These are phyloP conservation scores for Tetrapedia diversipes DNA, from an alignment of 2,888 invertebrate genomes.

Conservation along the genomic window DNA sequence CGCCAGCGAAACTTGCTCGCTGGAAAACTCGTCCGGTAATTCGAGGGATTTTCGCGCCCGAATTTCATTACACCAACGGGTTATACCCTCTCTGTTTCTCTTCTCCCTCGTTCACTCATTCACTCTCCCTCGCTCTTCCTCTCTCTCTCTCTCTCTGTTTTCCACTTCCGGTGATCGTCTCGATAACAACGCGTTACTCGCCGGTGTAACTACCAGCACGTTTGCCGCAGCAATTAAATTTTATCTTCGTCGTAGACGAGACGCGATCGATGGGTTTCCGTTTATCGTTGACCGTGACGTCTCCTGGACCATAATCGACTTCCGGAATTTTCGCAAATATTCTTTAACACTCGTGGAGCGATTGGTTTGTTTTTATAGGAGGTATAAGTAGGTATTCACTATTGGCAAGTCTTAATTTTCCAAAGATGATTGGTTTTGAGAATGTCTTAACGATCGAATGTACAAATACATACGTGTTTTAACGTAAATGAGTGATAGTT, in stretches of 20 bases:
- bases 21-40: constrained; percentile 30
- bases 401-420: too few species aligned
- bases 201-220: constrained; percentile 28
- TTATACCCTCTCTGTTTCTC: not conserved
- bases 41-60: not conserved
- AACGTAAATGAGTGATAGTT: too few species aligned
- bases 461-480: too few species aligned
- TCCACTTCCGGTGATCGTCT: not conserved
- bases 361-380: too few species aligned
- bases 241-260: constrained; percentile 33
- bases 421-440: too few species aligned
- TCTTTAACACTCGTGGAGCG: too few species aligned
- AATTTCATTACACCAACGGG: constrained; percentile 3
- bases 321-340: constrained; percentile 39
- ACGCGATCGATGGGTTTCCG: constrained; percentile 43
- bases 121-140: too few species aligned
- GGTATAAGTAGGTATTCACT: too few species aligned
- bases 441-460: too few species aligned
- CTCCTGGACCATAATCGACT: constrained; percentile 45
- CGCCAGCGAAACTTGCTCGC: constrained; percentile 19
- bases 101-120: too few species aligned
- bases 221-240: constrained; percentile 56
- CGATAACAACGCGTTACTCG: constrained; percentile 1
- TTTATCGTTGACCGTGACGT: constrained; percentile 6
- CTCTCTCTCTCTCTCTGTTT: not conserved